Conservation (phyloP, 2,113 vertebrate species). For the Trachemys scripta region DNA sequence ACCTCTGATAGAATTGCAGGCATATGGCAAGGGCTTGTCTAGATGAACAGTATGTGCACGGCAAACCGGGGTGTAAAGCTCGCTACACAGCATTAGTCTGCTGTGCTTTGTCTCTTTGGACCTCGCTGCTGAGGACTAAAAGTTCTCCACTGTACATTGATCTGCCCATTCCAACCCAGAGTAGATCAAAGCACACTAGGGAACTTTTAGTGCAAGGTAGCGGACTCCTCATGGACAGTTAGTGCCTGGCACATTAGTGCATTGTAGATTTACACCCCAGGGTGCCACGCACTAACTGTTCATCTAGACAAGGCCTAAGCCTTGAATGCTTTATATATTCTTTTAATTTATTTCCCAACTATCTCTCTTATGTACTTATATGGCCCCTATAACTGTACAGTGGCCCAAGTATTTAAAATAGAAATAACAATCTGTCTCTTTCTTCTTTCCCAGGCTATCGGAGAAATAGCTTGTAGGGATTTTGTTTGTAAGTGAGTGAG, state of each 20-base stretch:
- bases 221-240: background rate
- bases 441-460: background rate
- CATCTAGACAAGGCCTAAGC: background rate
- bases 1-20: background rate
- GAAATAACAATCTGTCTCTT: background rate
- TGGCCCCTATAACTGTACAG: background rate
- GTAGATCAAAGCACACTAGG: background rate
- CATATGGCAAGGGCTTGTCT: background rate
- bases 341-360: background rate
- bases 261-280: background rate
- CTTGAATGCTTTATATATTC: background rate
- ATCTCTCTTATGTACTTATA: background rate
- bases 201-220: background rate
- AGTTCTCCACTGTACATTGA: background rate
- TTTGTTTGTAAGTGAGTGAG: background rate
- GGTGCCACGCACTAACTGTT: background rate
- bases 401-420: background rate
- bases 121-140: background rate
- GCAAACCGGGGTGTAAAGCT: background rate
- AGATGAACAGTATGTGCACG: background rate
- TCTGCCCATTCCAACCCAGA: background rate
- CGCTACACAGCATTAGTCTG: background rate
- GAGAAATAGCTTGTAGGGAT: background rate
- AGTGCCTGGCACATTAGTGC: background rate
- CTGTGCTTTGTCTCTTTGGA: background rate